phyloP scores from a whole-genome alignment of 2,797 vertebrate species.

The Acrocephalus scirpaceus region DNA sequence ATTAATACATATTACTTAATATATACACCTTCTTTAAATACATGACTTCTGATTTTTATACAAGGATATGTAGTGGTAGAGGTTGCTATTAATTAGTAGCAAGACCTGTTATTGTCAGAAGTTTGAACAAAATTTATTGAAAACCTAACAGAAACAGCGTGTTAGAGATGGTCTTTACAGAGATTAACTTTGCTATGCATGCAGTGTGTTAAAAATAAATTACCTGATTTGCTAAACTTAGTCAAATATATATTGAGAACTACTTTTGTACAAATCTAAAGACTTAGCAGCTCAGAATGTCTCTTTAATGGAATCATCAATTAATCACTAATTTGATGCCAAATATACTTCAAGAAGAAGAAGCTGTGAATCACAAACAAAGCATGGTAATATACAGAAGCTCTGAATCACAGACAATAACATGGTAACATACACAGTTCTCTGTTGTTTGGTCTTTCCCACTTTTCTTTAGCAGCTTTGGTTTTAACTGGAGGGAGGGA shows the following conservation, averaged over 20 bases:
- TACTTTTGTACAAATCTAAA: not conserved
- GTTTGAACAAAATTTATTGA: not conserved
- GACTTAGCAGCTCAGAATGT: not conserved
- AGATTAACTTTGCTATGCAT: not conserved
- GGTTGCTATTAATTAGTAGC: not conserved
- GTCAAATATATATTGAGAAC: not conserved
- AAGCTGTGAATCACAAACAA: not conserved
- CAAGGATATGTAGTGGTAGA: not conserved
- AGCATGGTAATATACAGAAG: not conserved
- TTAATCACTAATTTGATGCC: not conserved
- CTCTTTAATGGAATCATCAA: not conserved
- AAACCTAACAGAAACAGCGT: not conserved
- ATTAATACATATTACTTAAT: not conserved
- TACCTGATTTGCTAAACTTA: not conserved
- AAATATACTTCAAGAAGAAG: not conserved
- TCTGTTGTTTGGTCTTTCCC: slow-evolving; percentile 37
- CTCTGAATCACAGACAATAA: not conserved
- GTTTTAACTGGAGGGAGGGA: slow-evolving; percentile 67
- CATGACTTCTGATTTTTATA: not conserved
- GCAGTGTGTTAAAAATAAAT: not conserved
- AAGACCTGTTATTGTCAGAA: not conserved
- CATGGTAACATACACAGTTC: slow-evolving; percentile 19
- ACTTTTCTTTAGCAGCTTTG: slow-evolving; percentile 35
- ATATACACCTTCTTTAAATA: not conserved
- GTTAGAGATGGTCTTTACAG: not conserved